phyloP scores from a whole-genome alignment of 2,113 vertebrate species.

The Brienomyrus brachyistius region DNA sequence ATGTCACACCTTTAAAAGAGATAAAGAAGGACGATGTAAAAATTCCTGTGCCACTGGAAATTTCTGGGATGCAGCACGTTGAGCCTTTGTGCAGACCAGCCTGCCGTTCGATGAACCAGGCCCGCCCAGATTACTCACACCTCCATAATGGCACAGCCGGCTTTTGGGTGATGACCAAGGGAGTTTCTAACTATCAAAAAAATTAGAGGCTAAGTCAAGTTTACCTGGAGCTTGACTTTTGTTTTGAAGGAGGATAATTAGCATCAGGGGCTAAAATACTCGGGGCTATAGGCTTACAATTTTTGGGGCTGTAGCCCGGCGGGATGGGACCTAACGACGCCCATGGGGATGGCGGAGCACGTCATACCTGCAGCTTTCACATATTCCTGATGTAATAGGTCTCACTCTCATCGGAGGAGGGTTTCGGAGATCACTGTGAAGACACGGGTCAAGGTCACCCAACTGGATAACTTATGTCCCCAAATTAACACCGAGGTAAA shows the following conservation, averaged over 20 bases:
- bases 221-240: too few species aligned
- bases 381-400: conserved; percentile 3
- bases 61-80: not conserved
- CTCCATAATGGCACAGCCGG: not conserved
- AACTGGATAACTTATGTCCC: not conserved
- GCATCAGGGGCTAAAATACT: too few species aligned
- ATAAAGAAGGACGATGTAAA: not conserved
- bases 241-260: too few species aligned
- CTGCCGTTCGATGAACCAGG: not conserved
- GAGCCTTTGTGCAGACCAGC: not conserved
- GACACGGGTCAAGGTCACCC: not conserved
- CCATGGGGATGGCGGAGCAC: not conserved
- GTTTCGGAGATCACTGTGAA: conserved; percentile 21
- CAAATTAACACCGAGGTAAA: not conserved
- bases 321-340: too few species aligned
- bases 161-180: not conserved
- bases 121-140: too few species aligned
- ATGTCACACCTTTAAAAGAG: conserved; percentile 29
- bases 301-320: too few species aligned
- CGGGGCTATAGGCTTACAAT: too few species aligned
- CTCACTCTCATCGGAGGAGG: not conserved
- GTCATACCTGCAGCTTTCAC: conserved; percentile 42
- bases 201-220: too few species aligned
- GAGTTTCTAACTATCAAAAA: too few species aligned
- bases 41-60: not conserved